Base-by-base conservation (phyloP, 2,113 vertebrate species). In the Forbesichthys papilliferus region DNA sequence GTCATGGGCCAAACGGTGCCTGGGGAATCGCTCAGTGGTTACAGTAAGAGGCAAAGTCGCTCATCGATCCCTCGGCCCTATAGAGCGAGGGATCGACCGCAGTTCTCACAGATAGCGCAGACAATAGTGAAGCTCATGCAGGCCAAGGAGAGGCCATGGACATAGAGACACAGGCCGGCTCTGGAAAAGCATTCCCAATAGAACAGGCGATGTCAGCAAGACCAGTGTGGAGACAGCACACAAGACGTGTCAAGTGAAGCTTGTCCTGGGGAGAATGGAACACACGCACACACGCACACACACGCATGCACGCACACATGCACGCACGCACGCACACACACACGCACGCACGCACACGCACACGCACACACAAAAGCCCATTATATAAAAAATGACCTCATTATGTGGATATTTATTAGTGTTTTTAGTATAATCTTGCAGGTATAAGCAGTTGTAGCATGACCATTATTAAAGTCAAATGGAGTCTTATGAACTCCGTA, bases 21-120 rank as follows among this genome's bases (percentile, higher is more conserved):
- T 73, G 69, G 90, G 90, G 88, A 92, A 84, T 54, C 85, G 89
- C 87, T 92, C 89, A 91, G 85, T 89, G 88, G 89, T 92, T 93
- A 92, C 87, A 89, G 89, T 90, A 90, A 90, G 84, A 87, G 88
- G 78, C 84, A 72, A 56, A 57, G 78, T 64, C 67, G 69, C 80
- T 89, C 83, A 92, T 93, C 86, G 89, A 93, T 93, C 87, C 67
- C 58, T 46, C 51, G 51, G 64, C 10, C 88, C 87, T 65, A 53
- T 12, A 10, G 56, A 75, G 74, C 42, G 36, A 64, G 73, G 55
- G 76, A 86, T 59, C 13, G 60, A 79, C 76, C 67, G 48, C 71
- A 80, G 81, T 65, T 73, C 70, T 81, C 64, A 33, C 74, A 86
- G 81, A 84, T 71, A 73, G 51, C 47, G 14, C 80, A 80, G 77